Evolutionary conservation across 2,888 invertebrate genomes (phyloP), one percentile per base, ranked within the genome.

Genomic region (Onchidella celtica): DNA sequence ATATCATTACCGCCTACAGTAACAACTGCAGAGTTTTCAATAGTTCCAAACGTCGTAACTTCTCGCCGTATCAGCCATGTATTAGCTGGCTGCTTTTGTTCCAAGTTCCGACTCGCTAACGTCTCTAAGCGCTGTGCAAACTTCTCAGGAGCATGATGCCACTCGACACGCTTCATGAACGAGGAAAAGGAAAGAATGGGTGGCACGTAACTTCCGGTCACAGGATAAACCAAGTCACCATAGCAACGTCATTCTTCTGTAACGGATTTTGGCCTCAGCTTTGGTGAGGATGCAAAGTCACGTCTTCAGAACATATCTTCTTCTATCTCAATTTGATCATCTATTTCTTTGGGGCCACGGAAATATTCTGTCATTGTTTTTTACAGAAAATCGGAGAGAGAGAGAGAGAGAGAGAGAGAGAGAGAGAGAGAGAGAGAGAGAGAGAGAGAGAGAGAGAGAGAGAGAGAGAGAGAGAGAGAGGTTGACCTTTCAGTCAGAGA

Each of bases 321-420:
- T n/a, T n/a, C n/a, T n/a, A n/a, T n/a, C n/a, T n/a, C n/a, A n/a
- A n/a, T n/a, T n/a, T n/a, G n/a, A n/a, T n/a, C n/a, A n/a, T n/a
- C n/a, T n/a, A n/a, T n/a, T n/a, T n/a, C n/a, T n/a, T n/a, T n/a
- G n/a, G n/a, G n/a, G n/a, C n/a, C n/a, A n/a, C n/a, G n/a, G n/a
- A n/a, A n/a, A n/a, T n/a, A n/a, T n/a, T n/a, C n/a, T n/a, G n/a
- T n/a, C n/a, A n/a, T n/a, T n/a, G n/a, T n/a, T n/a, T n/a, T n/a
- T n/a, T n/a, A n/a, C n/a, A 66, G 66, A 76, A 29, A 68, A 57
- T 24, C 27, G 24, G 78, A 69, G 36, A 70, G 70, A 36, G 24
- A 61, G 70, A 21, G 17, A 63, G 72, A 32, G 34, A 21, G 61
- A 78, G 24, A 69, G 61, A 34, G 21, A 61, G 59, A 78, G 24